Conservation (phyloP, 2,888 invertebrate genomes). For the Napeogenes sylphis region DNA sequence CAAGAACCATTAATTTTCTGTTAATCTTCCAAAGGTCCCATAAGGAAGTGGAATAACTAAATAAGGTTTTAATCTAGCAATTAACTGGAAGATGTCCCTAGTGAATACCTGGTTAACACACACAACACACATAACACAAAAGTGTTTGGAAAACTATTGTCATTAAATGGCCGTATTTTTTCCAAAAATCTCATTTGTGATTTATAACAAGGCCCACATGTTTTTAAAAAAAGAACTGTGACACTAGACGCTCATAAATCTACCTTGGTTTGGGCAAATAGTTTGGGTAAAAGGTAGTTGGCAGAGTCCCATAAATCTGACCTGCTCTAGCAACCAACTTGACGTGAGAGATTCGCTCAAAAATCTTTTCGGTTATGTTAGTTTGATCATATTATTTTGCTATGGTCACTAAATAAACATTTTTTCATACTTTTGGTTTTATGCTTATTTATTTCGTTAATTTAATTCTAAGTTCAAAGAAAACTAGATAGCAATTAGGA, state of each 20-base stretch:
- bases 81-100: constrained; percentile 69
- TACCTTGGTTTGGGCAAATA: constrained; percentile 3
- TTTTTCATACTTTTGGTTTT: no score
- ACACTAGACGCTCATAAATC: background rate
- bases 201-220: background rate
- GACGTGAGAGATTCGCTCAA: no score
- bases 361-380: no score
- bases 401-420: no score
- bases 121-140: constrained; percentile 72
- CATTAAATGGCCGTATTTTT: constrained; percentile 34
- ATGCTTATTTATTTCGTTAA: no score
- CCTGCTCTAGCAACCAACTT: no score
- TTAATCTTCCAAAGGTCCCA: constrained; percentile 62
- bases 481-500: no score
- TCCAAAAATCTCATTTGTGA: background rate
- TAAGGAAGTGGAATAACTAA: constrained; percentile 73
- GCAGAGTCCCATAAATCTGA: no score
- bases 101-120: constrained; percentile 71
- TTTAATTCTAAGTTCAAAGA: no score
- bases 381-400: no score
- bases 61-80: constrained; percentile 73
- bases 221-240: background rate
- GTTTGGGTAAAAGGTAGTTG: background rate
- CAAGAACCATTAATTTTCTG: constrained; percentile 34
- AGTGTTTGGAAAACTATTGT: constrained; percentile 45